Evolutionary conservation across 2,888 invertebrate species (phyloP).

Genomic region (Andrena camellia): DNA sequence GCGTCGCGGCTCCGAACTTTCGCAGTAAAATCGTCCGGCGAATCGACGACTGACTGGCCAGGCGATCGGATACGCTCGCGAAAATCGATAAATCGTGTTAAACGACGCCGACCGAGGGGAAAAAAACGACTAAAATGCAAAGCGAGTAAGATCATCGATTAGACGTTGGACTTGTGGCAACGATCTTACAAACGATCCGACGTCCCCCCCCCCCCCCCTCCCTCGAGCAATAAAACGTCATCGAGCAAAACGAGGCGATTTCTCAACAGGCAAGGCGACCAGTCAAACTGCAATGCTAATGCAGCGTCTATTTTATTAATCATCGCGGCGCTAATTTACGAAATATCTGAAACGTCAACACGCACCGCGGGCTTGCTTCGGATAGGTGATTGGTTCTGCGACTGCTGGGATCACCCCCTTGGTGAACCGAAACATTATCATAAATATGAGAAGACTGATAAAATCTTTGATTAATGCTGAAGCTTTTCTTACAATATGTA

Average conservation of each 20-base stretch:
- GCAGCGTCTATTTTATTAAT: slow-evolving; percentile 27
- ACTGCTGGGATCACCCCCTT: background rate
- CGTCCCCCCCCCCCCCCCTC: background rate
- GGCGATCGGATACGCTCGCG: slow-evolving; percentile 2
- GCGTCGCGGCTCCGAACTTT: background rate
- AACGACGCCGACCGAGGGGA: slow-evolving; percentile 8
- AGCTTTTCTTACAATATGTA: too few relatives aligned
- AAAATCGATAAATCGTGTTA: slow-evolving; percentile 31
- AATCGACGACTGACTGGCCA: background rate
- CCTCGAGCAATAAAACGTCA: slow-evolving; percentile 9
- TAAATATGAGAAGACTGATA: background rate
- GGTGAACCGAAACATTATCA: background rate
- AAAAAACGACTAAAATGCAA: slow-evolving; percentile 25
- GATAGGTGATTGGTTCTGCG: slow-evolving; percentile 1
- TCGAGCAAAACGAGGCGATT: slow-evolving; percentile 20
- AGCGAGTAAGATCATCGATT: slow-evolving; percentile 16
- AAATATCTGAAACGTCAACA: slow-evolving; percentile 22
- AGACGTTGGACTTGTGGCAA: slow-evolving; percentile 5
- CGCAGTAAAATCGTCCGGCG: background rate
- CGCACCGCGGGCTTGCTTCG: background rate
- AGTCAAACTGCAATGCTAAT: slow-evolving; percentile 27
- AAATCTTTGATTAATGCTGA: too few relatives aligned
- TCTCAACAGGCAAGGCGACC: slow-evolving; percentile 25
- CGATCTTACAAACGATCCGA: slow-evolving; percentile 13
- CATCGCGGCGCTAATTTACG: slow-evolving; percentile 23